Conservation (phyloP, 1,140 invertebrate species). For the Aphidius ervi region DNA sequence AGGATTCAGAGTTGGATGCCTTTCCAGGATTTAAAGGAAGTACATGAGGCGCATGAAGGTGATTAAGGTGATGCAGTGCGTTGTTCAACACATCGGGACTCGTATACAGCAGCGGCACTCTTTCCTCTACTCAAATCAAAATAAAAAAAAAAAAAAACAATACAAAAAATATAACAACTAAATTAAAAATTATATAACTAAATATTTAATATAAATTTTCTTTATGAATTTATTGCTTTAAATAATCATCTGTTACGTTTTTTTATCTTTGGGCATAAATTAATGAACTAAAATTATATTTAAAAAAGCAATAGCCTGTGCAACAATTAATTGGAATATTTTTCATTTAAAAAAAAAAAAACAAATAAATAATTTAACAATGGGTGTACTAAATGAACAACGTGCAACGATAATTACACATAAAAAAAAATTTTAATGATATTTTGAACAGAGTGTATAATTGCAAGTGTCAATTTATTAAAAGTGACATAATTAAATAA, state of each 20-base stretch:
- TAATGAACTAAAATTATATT: too few species aligned
- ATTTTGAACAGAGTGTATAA: too few species aligned
- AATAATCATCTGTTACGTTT: conserved; percentile 5
- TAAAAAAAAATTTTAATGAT: too few species aligned
- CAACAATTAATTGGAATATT: too few species aligned
- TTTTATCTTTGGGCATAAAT: background rate
- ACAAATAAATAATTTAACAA: too few species aligned
- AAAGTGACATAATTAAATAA: conserved; percentile 27
- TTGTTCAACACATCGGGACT: conserved; percentile 51
- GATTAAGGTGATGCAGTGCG: conserved; percentile 48
- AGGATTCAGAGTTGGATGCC: conserved; percentile 35
- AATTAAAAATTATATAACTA: too few species aligned
- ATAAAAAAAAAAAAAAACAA: conserved; percentile 38
- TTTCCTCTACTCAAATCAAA: conserved; percentile 47
- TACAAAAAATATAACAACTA: conserved; percentile 40
- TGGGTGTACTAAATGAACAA: too few species aligned
- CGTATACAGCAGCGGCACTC: conserved; percentile 52
- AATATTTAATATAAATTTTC: too few species aligned
- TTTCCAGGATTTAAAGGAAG: conserved; percentile 43
- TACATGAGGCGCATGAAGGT: conserved; percentile 43
- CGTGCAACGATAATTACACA: too few species aligned
- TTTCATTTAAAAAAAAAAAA: too few species aligned
- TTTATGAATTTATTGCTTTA: too few species aligned
- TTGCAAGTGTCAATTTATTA: background rate
- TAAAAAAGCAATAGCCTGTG: too few species aligned